phyloP scores from a whole-genome alignment of 2,113 vertebrate genomes.

The Hydrolagus affinis region DNA sequence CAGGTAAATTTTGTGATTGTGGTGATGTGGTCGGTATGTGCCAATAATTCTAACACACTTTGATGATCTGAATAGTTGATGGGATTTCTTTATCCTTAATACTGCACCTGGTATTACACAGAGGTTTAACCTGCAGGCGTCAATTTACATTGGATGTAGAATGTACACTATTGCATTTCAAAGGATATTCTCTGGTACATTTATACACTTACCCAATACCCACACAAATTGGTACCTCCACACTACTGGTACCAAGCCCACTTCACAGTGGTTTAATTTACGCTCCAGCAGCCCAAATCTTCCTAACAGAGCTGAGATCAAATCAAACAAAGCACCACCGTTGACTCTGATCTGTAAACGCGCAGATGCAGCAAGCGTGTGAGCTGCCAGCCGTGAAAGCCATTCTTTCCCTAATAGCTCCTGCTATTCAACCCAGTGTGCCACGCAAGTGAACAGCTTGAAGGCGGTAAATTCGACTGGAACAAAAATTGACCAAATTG shows the following conservation, averaged over 20 bases:
- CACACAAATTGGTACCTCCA: background rate
- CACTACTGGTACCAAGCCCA: background rate
- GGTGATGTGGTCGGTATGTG: background rate
- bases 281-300: background rate
- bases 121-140: background rate
- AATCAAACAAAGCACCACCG: background rate
- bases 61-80: too few species aligned
- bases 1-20: background rate
- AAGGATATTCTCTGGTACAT: background rate
- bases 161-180: background rate
- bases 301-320: background rate
- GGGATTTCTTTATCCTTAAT: background rate
- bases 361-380: background rate
- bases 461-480: too few species aligned
- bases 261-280: constrained; percentile 9
- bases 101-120: background rate
- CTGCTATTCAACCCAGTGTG: too few species aligned
- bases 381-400: too few species aligned
- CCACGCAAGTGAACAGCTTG: too few species aligned
- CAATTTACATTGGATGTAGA: background rate
- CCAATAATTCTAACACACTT: too few species aligned
- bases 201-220: background rate
- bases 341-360: background rate
- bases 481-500: too few species aligned
- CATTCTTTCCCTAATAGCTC: too few species aligned